These are phyloP conservation scores for Opisthograptis luteolata DNA, from an alignment of 2,888 invertebrate genomes.

Conservation along the genomic window DNA sequence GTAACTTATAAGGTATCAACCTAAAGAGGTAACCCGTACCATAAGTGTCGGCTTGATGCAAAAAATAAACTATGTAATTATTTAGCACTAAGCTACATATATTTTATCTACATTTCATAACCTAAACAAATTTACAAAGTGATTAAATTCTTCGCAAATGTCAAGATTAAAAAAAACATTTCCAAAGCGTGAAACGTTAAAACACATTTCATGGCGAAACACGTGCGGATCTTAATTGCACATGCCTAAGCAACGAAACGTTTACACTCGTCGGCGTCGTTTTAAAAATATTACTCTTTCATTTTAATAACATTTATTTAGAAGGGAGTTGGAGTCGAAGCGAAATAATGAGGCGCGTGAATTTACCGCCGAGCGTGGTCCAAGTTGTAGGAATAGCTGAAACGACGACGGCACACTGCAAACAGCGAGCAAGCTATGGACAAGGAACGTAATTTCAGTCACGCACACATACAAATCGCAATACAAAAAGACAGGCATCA, in stretches of 20 bases:
- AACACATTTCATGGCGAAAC: constrained; percentile 42
- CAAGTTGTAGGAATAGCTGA: constrained; percentile 44
- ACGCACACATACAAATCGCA: not conserved
- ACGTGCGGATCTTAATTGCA: constrained; percentile 67
- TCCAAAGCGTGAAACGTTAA: constrained; percentile 4
- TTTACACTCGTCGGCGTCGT: constrained; percentile 58
- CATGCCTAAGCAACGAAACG: constrained; percentile 50
- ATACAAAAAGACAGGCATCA: too few species aligned
- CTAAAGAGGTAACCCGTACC: too few species aligned
- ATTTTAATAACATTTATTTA: constrained; percentile 75
- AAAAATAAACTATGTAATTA: too few species aligned
- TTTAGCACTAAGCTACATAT: not conserved
- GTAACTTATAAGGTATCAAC: not conserved
- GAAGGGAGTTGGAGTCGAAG: constrained; percentile 58
- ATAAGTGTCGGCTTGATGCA: too few species aligned
- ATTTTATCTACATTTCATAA: constrained; percentile 15
- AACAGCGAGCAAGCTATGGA: constrained; percentile 31
- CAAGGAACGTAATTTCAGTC: not conserved
- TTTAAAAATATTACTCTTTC: constrained; percentile 73
- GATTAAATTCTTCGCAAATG: constrained; percentile 43
- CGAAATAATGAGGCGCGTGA: constrained; percentile 75
- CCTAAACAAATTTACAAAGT: constrained; percentile 29
- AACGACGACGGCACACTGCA: constrained; percentile 36
- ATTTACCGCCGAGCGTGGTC: constrained; percentile 44
- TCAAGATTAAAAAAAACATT: constrained; percentile 49